Percentiles rank a stretch among this genome's conserved stretches.
These are phyloP conservation scores for Suillia variegata DNA, from an alignment of 2,888 invertebrate genomes.

Conservation along the genomic window DNA sequence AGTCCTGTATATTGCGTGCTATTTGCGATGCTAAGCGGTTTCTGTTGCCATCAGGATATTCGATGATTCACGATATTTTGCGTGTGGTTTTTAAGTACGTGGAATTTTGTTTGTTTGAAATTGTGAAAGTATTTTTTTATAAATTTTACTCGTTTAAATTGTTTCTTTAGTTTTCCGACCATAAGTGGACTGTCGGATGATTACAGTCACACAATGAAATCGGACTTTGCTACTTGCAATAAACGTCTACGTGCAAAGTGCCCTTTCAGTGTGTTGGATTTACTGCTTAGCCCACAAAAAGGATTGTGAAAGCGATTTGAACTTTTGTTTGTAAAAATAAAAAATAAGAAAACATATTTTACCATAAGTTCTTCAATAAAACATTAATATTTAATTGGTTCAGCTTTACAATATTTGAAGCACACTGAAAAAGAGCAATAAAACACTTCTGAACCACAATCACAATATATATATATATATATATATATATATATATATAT, in stretches of 20 bases:
- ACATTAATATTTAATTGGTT: no score
- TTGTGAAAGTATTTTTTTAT: no score
- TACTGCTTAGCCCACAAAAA: conserved; percentile 36
- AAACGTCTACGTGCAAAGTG: conserved; percentile 39
- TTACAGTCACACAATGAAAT: conserved; percentile 46
- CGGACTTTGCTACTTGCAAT: conserved; percentile 43
- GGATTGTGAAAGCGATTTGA: no score
- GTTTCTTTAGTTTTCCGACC: conserved; percentile 46
- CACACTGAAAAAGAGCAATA: no score
- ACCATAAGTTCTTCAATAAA: no score
- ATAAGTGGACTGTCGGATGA: conserved; percentile 50
- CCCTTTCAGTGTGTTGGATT: conserved; percentile 45
- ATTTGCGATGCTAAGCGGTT: conserved; percentile 71
- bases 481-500: no score
- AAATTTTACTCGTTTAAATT: background rate
- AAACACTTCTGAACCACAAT: no score
- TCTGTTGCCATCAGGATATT: conserved; percentile 68
- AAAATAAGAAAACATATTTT: no score
- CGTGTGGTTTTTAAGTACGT: conserved; percentile 70
- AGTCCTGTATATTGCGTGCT: conserved; percentile 67
- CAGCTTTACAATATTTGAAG: no score
- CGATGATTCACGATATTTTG: conserved; percentile 71
- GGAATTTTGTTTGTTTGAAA: no score
- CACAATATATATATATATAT: no score
- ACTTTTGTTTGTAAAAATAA: no score